A percentile compares a stretch with the other conserved stretches of the same genome.
phyloP scores from a whole-genome alignment of 2,113 vertebrate species.

The Ondatra zibethicus region DNA sequence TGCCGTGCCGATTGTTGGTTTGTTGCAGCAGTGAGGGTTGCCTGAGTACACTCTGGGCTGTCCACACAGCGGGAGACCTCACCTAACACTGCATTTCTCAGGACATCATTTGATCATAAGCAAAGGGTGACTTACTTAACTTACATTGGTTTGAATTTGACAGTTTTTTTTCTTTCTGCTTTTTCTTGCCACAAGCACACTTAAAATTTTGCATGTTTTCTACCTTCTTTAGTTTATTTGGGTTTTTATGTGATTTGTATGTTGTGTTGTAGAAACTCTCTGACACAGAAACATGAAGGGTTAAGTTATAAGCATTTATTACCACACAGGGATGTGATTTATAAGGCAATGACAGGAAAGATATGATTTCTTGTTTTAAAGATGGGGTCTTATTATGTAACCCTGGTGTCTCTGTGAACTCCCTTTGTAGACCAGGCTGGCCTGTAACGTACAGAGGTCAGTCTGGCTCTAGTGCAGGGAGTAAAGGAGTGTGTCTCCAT shows the following conservation, averaged over 20 bases:
- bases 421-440: neutral
- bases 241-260: neutral
- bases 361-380: neutral
- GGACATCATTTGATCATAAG: neutral
- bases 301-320: conserved; percentile 1
- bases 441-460: neutral
- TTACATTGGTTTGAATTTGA: neutral
- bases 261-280: neutral
- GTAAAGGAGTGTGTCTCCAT: neutral
- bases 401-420: neutral
- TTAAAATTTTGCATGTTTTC: neutral
- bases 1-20: neutral
- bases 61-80: neutral
- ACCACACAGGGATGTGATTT: neutral
- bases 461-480: neutral
- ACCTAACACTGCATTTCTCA: neutral
- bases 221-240: neutral
- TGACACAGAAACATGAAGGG: neutral
- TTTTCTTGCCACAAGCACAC: neutral
- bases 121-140: neutral
- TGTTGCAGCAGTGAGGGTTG: neutral
- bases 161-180: neutral
- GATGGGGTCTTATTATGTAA: neutral
- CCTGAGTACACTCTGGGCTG: neutral
- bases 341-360: neutral